These are phyloP conservation scores for Orientallactaga bullata DNA, from an alignment of 2,113 vertebrate species.

Conservation along the genomic window DNA sequence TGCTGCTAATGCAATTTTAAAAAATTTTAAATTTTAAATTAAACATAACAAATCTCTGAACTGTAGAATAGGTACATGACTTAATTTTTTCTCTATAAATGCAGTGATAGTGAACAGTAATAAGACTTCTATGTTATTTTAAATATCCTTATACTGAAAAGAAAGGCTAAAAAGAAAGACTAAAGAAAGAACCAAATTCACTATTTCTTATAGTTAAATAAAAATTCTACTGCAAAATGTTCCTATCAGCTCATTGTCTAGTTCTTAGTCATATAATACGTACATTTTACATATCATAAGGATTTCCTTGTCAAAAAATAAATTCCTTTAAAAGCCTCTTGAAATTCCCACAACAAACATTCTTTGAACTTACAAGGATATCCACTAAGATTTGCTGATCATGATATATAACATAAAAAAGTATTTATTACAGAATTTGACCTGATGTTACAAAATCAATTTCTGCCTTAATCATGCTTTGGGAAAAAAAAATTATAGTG, in stretches of 20 bases:
- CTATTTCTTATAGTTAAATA: not conserved
- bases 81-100: not conserved
- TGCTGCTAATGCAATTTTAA: not conserved
- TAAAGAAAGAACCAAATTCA: not conserved
- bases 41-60: not conserved
- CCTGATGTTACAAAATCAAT: slow-evolving; percentile 28
- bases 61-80: not conserved
- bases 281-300: not conserved
- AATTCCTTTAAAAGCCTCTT: not conserved
- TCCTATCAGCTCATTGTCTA: not conserved
- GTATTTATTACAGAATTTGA: not conserved
- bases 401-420: slow-evolving; percentile 42
- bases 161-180: not conserved
- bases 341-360: not conserved
- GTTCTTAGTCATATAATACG: not conserved
- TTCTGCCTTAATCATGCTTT: slow-evolving; percentile 24
- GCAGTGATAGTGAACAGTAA: not conserved
- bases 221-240: too few species aligned
- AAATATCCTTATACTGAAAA: not conserved
- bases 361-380: not conserved
- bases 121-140: not conserved
- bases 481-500: not conserved
- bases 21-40: not conserved
- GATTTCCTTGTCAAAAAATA: not conserved
- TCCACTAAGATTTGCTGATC: slow-evolving; percentile 16